These are phyloP conservation scores for Drosophila miranda DNA, from an alignment of 1,140 invertebrate species.

Conservation along the genomic window DNA sequence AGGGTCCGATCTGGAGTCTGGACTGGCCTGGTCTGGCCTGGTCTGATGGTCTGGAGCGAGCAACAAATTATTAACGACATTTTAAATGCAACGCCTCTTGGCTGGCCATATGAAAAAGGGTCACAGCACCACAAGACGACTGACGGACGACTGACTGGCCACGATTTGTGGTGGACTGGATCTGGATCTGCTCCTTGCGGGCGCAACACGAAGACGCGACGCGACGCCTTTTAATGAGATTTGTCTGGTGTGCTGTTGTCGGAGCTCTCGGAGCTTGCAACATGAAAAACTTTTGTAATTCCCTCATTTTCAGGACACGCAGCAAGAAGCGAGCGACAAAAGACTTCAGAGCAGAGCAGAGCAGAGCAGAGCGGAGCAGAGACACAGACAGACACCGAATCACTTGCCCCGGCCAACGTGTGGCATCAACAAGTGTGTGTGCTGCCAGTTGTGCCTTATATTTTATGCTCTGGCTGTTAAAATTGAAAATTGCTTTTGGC, in stretches of 20 bases:
- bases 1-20: constrained; percentile 3
- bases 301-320: constrained; percentile 70
- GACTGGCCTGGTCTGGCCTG: constrained; percentile 5
- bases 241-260: constrained; percentile 55
- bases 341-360: constrained; percentile 17
- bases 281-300: constrained; percentile 76
- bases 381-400: constrained; percentile 9
- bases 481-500: constrained; percentile 78
- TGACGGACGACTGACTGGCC: constrained; percentile 21
- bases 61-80: constrained; percentile 81
- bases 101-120: constrained; percentile 42
- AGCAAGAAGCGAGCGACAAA: constrained; percentile 52
- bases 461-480: constrained; percentile 75
- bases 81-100: constrained; percentile 76
- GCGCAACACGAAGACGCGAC: constrained; percentile 43
- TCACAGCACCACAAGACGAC: constrained; percentile 39
- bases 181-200: constrained; percentile 36
- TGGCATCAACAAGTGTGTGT: constrained; percentile 67
- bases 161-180: constrained; percentile 40
- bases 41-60: constrained; percentile 40
- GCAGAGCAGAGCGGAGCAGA: not conserved
- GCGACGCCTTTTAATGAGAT: constrained; percentile 80
- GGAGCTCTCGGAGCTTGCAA: constrained; percentile 5
- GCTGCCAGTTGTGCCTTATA: constrained; percentile 57
- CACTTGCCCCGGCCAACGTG: constrained; percentile 54